Conservation (phyloP, 2,797 vertebrate species). For the Cygnus olor region DNA sequence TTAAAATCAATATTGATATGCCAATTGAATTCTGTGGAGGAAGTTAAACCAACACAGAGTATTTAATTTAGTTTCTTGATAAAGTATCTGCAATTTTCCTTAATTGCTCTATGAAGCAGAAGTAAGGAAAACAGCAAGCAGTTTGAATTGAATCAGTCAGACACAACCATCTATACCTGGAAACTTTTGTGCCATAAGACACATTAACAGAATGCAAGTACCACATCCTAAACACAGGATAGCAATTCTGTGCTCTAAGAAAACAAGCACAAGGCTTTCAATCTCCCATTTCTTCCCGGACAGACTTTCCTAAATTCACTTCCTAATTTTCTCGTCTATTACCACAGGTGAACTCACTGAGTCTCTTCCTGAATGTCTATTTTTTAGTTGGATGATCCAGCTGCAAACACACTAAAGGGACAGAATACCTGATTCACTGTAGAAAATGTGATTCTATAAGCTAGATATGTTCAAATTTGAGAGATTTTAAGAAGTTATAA, state of each 20-base stretch:
- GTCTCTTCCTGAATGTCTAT: neutral
- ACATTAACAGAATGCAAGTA: neutral
- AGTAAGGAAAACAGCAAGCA: neutral
- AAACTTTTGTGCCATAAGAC: neutral
- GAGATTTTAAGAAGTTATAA: neutral
- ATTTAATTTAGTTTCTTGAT: neutral
- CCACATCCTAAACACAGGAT: rapidly evolving
- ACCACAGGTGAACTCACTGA: neutral
- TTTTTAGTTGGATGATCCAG: neutral
- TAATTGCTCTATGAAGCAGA: neutral
- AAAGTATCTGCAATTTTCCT: neutral
- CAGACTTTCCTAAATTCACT: neutral
- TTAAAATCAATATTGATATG: neutral
- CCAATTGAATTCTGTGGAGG: neutral
- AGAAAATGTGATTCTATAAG: neutral
- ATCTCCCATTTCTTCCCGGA: neutral
- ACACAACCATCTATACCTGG: neutral
- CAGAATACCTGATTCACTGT: neutral
- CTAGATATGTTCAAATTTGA: neutral
- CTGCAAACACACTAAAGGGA: neutral
- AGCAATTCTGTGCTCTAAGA: neutral
- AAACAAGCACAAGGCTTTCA: neutral
- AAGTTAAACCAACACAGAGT: neutral
- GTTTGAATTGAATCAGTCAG: neutral
- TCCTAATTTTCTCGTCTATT: neutral